Conservation (phyloP, 2,797 vertebrate species). For the Sebastes elongatus region DNA sequence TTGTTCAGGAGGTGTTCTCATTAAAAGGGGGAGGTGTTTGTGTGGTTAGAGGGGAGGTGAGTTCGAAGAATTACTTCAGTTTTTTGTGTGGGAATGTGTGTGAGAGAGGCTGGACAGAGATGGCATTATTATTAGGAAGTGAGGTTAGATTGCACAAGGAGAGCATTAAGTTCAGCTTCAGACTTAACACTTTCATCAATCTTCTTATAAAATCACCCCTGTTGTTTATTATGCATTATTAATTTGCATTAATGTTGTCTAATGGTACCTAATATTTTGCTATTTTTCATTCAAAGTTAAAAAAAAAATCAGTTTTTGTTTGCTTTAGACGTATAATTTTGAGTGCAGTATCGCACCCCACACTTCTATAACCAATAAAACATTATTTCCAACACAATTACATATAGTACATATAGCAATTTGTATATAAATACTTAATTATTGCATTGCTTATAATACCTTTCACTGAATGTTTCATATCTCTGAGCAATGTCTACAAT, state of each 20-base stretch:
- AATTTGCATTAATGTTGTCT: neutral
- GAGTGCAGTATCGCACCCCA: neutral
- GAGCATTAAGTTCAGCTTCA: neutral
- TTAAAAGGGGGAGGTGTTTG: constrained; percentile 29
- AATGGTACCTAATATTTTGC: neutral
- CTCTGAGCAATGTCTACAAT: neutral
- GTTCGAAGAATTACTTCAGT: neutral
- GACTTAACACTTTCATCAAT: neutral
- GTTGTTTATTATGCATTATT: neutral
- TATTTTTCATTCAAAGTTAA: neutral
- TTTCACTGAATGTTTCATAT: neutral
- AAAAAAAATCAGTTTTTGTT: neutral
- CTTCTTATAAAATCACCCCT: neutral
- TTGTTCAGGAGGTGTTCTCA: constrained; percentile 30
- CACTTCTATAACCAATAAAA: neutral
- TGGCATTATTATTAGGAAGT: neutral
- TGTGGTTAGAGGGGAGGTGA: neutral
- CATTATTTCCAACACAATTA: neutral
- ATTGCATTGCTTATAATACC: neutral
- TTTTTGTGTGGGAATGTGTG: neutral
- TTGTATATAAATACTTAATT: neutral
- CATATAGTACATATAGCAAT: neutral
- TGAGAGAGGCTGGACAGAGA: neutral
- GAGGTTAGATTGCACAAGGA: neutral
- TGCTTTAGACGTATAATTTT: neutral